Conservation (phyloP, 2,113 vertebrate genomes). For the Scolopax mira region DNA sequence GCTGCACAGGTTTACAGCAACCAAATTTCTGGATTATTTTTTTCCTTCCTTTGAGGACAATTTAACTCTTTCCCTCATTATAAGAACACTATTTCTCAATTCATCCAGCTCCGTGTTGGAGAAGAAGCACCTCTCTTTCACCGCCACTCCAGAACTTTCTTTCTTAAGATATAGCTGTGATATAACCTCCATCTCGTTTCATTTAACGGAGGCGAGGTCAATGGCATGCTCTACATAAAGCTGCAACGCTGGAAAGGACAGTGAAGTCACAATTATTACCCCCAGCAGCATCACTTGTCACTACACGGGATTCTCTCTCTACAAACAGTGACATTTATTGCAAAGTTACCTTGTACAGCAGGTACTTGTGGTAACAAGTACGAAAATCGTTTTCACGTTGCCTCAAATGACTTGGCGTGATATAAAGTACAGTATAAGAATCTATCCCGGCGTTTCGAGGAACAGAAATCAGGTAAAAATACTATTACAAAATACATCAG, state of each 20-base stretch:
- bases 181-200: not conserved
- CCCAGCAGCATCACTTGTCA: not conserved
- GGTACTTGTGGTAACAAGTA: not conserved
- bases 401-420: not conserved
- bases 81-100: not conserved
- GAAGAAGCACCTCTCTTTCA: not conserved
- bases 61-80: not conserved
- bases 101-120: not conserved
- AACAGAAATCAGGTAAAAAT: conserved; percentile 43
- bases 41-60: not conserved
- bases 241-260: not conserved
- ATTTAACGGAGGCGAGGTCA: not conserved
- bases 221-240: not conserved
- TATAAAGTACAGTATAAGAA: conserved; percentile 18
- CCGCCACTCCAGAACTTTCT: not conserved
- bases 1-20: not conserved
- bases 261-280: fast-evolving
- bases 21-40: not conserved
- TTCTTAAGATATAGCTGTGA: not conserved
- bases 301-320: not conserved
- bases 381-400: not conserved
- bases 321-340: conserved; percentile 57
- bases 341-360: conserved; percentile 27
- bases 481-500: conserved; percentile 28
- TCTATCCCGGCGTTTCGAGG: not conserved